Base-by-base conservation (phyloP, 2,797 vertebrate species). In the Pristis pectinata region DNA sequence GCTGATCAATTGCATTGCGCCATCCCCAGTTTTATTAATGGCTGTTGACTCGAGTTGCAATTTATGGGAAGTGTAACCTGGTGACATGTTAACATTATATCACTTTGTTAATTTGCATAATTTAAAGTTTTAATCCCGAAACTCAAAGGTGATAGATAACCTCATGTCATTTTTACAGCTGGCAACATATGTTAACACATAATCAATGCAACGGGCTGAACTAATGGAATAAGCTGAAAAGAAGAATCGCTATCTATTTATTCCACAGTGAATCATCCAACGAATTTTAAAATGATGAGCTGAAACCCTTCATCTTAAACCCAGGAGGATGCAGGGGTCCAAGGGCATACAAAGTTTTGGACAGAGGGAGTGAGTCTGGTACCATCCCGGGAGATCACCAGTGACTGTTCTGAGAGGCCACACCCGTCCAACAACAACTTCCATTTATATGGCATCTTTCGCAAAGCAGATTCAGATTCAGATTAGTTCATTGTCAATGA, bases 51-150 rank as follows among this genome's bases (percentile, higher is more conserved):
- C 0, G 44, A 53, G 74, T 44, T 93, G 67, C 70, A 93, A 74
- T 93, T 93, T 93, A 72, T 93, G 67, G 92, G 37, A 93, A 74
- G 24, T 53, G 92, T 74, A 74, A 93, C 41, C 37, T 5, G 6
- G 92, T 53, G 70, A 93, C 70, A 93, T 34, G 37, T 76, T 93
- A 74, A 93, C 93, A 74, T 93, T 22, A 93, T 74, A 74, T 93
- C 92, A 53, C 92, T 93, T 93, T 72, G 41, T 93, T 76, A 93
- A 93, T 93, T 27, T 53, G 64, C 92, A 93, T 93, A 93, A 93
- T 93, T 93, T 74, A 93, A 93, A 74, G 67, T 93, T 93, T 74
- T 74, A 74, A 93, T 93, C 44, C 67, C 22, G 24, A 49, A 49
- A 19, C 67, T 93, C 22, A 67, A 76, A 19, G n/a, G 87, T 91